Evolutionary conservation across 2,888 invertebrate genomes (phyloP), one percentile per base, ranked within the genome.

Genomic region (Tanytarsus gracilentus): DNA sequence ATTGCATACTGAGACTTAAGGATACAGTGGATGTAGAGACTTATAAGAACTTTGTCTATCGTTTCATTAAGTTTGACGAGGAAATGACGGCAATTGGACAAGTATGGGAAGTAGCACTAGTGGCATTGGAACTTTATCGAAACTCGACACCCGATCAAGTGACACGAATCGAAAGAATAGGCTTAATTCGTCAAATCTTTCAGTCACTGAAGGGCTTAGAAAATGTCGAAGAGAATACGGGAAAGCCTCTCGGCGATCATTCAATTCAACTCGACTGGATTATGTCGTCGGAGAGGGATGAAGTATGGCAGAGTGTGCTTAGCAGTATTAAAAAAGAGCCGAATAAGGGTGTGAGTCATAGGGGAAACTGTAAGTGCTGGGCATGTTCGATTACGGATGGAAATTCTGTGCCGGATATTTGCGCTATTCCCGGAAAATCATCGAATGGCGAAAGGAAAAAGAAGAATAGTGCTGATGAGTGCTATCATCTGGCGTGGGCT

Each of bases 51-150:
- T 66, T 73, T 30, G 71, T 74, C 25, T 76, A 76, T 63, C 75
- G 76, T 44, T 79, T 79, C 66, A 73, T 79, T 63, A 76, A 77
- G 63, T 80, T 81, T 68, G 79, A 80, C 66, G 77, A 80, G 66
- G 79, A 80, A 68, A 81, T 81, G 79, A 76, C 76, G 64, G 74
- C 73, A 59, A 73, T 79, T 61, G 75, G 76, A 63, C 75, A 75
- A 26, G 74, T 75, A 64, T 81, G 80, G 80, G 71, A 75, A 63
- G 77, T 78, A 62, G 76, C 77, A 55, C 73, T 73, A 71, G 66
- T 68, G 21, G 68, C 70, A 66, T 64, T 74, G 9, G 70, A 74
- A 66, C 66, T 69, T 64, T 72, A 69, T 63, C 70, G 72, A 67
- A 67, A 71, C 64, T 70, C 70, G 16, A 67, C 68, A 62, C 68